Evolutionary conservation across 2,888 invertebrate genomes (phyloP).

Genomic region (Morpho helenor): DNA sequence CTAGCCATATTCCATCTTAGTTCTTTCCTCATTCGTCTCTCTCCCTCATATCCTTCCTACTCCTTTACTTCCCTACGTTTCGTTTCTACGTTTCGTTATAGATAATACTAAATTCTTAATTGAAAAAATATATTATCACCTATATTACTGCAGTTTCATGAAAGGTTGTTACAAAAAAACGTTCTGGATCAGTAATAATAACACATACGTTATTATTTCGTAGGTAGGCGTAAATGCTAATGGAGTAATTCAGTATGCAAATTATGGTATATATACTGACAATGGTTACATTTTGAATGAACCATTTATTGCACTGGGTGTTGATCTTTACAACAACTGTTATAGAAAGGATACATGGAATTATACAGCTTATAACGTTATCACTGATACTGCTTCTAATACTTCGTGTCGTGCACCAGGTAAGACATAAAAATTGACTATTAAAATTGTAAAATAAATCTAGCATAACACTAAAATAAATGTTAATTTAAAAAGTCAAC

Average conservation of each 20-base stretch:
- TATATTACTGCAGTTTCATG: not conserved
- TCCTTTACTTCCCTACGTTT: no score
- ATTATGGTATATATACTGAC: conserved; percentile 5
- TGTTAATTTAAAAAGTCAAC: no score
- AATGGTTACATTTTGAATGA: conserved; percentile 9
- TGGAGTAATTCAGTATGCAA: conserved; percentile 8
- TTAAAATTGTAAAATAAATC: no score
- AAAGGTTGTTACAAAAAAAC: not conserved
- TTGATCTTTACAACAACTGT: conserved; percentile 5
- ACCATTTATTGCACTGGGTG: not conserved
- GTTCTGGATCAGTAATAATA: not conserved
- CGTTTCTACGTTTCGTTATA: no score
- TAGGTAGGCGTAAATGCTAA: conserved; percentile 9
- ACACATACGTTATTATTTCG: not conserved
- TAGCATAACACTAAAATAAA: no score
- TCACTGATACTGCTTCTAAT: conserved; percentile 5
- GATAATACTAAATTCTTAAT: not conserved
- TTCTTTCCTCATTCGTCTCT: no score
- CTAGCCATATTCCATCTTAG: no score
- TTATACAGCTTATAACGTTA: conserved; percentile 1
- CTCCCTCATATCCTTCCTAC: no score
- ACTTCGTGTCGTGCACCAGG: not conserved
- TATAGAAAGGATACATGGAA: conserved; percentile 2
- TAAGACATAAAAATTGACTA: not conserved
- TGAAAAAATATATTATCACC: not conserved